phyloP scores from a whole-genome alignment of 2,888 invertebrate species.

The Chymomyza fuscimana region DNA sequence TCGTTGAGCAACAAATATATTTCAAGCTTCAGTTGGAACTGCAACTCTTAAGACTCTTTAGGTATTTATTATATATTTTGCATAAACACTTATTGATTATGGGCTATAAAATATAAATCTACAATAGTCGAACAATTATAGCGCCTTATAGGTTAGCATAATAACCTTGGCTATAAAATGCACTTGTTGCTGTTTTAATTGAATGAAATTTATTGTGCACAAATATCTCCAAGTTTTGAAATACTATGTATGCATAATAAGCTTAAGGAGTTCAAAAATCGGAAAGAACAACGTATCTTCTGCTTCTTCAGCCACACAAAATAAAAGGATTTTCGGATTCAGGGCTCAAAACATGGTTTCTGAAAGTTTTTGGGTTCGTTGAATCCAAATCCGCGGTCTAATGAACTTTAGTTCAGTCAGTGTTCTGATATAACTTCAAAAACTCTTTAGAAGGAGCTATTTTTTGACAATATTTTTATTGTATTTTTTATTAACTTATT shows the following conservation, averaged over 20 bases:
- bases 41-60: conserved; percentile 1
- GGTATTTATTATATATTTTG: background rate
- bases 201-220: conserved; percentile 5
- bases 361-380: too few species aligned
- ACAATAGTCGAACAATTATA: background rate
- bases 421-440: too few species aligned
- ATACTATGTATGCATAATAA: background rate
- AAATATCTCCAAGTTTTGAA: conserved; percentile 1
- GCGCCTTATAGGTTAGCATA: conserved; percentile 14
- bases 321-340: too few species aligned
- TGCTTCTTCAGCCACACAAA: too few species aligned
- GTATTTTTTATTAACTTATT: too few species aligned
- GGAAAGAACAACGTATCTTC: background rate
- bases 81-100: conserved; percentile 42
- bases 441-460: too few species aligned
- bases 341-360: too few species aligned
- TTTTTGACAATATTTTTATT: too few species aligned
- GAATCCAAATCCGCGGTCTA: too few species aligned
- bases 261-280: background rate
- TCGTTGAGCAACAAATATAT: conserved; percentile 22
- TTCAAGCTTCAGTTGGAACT: conserved; percentile 20
- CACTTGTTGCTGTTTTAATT: conserved; percentile 27
- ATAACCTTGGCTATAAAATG: conserved; percentile 14
- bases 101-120: conserved; percentile 31
- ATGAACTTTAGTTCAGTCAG: too few species aligned